phyloP scores from a whole-genome alignment of 2,888 invertebrate species.

The Craniophora ligustri region DNA sequence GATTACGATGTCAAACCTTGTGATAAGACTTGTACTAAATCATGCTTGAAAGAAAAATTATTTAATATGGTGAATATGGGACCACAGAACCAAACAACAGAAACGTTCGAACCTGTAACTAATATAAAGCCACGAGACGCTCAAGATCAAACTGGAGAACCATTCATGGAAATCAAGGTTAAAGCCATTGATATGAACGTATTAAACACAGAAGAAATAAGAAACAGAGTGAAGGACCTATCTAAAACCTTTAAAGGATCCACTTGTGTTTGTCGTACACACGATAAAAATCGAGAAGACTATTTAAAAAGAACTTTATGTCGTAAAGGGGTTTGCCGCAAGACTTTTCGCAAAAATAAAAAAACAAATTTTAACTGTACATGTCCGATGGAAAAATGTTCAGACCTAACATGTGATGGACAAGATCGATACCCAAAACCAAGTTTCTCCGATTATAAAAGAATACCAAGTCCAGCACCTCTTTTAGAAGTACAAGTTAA shows the following conservation, averaged over 20 bases:
- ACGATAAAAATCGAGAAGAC: neutral
- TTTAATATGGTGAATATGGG: too few relatives aligned
- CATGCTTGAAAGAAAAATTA: neutral
- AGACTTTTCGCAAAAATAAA: constrained; percentile 30
- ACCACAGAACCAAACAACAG: neutral
- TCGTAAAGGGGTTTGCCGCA: constrained; percentile 22
- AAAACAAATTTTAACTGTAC: constrained; percentile 52
- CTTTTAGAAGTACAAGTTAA: constrained; percentile 61
- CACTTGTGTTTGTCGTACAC: constrained; percentile 59
- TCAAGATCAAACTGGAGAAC: constrained; percentile 32
- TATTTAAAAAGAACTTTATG: constrained; percentile 15
- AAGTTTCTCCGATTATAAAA: constrained; percentile 2
- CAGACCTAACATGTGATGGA: constrained; percentile 54
- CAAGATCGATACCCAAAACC: neutral
- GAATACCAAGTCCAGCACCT: constrained; percentile 16
- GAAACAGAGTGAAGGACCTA: constrained; percentile 43
- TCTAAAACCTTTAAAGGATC: constrained; percentile 1
- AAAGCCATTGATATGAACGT: constrained; percentile 50
- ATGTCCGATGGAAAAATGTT: constrained; percentile 55
- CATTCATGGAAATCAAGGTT: constrained; percentile 61
- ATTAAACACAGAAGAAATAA: constrained; percentile 59
- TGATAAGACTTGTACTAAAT: neutral
- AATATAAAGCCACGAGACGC: constrained; percentile 9
- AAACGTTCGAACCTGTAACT: neutral
- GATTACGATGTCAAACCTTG: neutral